Percentiles rank a stretch among this genome's conserved stretches.
phyloP scores from a whole-genome alignment of 2,888 invertebrate genomes.

The Lymantria monacha region DNA sequence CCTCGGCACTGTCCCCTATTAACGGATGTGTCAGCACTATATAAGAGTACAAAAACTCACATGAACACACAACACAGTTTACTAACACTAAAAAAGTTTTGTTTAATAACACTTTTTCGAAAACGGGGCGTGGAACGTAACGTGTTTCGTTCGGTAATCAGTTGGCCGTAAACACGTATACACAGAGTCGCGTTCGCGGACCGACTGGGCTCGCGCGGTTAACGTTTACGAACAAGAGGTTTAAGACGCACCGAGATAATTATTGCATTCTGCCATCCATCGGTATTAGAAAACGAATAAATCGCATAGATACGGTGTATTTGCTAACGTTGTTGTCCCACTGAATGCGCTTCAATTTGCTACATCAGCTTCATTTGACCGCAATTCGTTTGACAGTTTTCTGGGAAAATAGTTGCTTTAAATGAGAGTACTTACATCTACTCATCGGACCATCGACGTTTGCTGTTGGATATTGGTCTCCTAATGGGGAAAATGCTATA shows the following conservation, averaged over 20 bases:
- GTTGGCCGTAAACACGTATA: conserved; percentile 46
- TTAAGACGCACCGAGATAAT: conserved; percentile 45
- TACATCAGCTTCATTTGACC: conserved; percentile 28
- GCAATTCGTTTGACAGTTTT: conserved; percentile 17
- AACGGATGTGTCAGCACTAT: conserved; percentile 38
- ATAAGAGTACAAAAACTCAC: conserved; percentile 27
- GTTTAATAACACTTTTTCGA: conserved; percentile 41
- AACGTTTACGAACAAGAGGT: conserved; percentile 19
- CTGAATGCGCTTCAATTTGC: conserved; percentile 30
- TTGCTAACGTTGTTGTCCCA: conserved; percentile 46
- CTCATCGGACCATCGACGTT: too few relatives aligned
- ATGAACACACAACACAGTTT: conserved; percentile 46
- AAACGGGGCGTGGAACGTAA: conserved; percentile 44
- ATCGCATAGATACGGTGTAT: conserved; percentile 63
- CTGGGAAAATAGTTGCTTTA: conserved; percentile 6
- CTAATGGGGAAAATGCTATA: too few relatives aligned
- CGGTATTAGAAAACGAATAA: conserved; percentile 75
- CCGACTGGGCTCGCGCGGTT: conserved; percentile 47
- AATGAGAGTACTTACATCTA: not conserved
- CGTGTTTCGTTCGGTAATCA: conserved; percentile 39
- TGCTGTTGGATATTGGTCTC: too few relatives aligned
- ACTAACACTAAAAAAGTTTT: conserved; percentile 14
- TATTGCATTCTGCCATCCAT: conserved; percentile 54
- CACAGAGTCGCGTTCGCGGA: conserved; percentile 44
- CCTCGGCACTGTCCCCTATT: conserved; percentile 44